Evolutionary conservation across 2,888 invertebrate genomes (phyloP).

Genomic region (Scelioninae gen. 2): DNA sequence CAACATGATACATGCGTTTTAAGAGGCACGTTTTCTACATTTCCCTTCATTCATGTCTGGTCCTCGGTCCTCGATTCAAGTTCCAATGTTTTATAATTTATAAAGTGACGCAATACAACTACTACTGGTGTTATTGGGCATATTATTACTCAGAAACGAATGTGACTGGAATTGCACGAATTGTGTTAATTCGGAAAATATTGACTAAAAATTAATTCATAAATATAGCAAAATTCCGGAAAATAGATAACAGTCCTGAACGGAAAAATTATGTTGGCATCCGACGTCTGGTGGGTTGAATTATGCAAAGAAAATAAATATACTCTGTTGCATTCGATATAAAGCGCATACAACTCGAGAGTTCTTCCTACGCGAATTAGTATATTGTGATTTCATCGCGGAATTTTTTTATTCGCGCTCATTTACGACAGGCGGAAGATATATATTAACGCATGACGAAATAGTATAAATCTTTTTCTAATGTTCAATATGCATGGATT

Average conservation of each 20-base stretch:
- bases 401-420: slow-evolving; percentile 49
- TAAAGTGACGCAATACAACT: no score
- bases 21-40: no score
- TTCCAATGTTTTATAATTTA: no score
- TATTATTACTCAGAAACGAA: no score
- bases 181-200: no score
- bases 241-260: slow-evolving; percentile 61
- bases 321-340: slow-evolving; percentile 49
- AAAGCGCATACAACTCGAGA: slow-evolving; percentile 53
- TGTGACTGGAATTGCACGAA: no score
- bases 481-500: slow-evolving; percentile 47
- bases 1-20: no score
- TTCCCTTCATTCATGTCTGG: no score
- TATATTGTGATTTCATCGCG: slow-evolving; percentile 61
- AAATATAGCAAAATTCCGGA: slow-evolving; percentile 7
- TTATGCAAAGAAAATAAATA: slow-evolving; percentile 68
- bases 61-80: no score
- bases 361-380: slow-evolving; percentile 60
- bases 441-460: slow-evolving; percentile 57
- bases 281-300: slow-evolving; percentile 64
- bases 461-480: slow-evolving; percentile 56
- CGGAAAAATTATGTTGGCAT: slow-evolving; percentile 59
- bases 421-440: slow-evolving; percentile 59
- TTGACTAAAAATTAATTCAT: no score
- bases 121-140: no score